Evolutionary conservation across 2,113 vertebrate genomes (phyloP).

Genomic region (cattle (Bos taurus)): DNA sequence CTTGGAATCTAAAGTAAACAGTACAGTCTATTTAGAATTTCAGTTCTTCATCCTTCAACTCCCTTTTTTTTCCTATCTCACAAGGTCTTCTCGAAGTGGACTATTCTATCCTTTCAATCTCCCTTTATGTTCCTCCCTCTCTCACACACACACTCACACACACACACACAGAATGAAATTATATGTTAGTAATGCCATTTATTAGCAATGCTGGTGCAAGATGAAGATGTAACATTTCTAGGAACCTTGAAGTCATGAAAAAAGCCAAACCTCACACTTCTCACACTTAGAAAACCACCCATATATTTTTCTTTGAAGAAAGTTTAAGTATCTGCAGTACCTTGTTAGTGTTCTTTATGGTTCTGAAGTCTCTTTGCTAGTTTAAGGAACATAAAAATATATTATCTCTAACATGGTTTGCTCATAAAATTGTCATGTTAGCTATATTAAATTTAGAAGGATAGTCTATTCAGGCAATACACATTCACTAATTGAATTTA

Average conservation of each 20-base stretch:
- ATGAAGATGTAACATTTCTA: background rate
- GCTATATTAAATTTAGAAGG: conserved; percentile 66
- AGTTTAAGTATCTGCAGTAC: conserved; percentile 47
- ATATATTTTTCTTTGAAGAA: conserved; percentile 15
- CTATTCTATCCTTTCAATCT: background rate
- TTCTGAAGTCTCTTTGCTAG: conserved; percentile 53
- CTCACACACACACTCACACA: background rate
- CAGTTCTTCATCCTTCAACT: background rate
- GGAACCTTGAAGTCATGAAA: background rate
- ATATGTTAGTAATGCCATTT: background rate
- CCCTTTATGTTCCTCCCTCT: background rate
- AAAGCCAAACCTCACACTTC: background rate
- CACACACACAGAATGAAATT: background rate
- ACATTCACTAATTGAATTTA: conserved; percentile 72
- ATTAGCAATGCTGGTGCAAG: background rate
- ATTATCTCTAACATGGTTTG: conserved; percentile 67
- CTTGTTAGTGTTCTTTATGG: conserved; percentile 61
- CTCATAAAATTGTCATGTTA: conserved; percentile 70
- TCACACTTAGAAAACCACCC: background rate
- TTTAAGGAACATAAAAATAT: conserved; percentile 70
- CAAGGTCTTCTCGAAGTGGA: background rate
- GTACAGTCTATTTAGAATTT: background rate
- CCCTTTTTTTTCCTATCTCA: background rate
- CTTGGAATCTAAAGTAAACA: conserved; percentile 36
- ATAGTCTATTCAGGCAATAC: conserved; percentile 62